These are phyloP conservation scores for Syngnathus floridae DNA, from an alignment of 2,113 vertebrate genomes.

Conservation along the genomic window DNA sequence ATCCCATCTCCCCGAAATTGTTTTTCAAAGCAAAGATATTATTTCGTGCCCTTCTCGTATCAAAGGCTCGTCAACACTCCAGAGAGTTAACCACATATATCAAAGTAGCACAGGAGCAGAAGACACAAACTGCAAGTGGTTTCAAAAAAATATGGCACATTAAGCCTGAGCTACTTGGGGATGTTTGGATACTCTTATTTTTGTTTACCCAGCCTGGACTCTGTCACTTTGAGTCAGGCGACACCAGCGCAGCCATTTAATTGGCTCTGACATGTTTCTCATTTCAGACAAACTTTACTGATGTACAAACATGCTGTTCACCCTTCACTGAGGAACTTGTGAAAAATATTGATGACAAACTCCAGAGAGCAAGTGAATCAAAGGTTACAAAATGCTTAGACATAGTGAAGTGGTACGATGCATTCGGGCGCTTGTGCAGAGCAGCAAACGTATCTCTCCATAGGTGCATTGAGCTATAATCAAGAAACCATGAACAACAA, in stretches of 20 bases:
- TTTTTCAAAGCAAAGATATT: constrained; percentile 76
- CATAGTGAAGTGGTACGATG: constrained; percentile 37
- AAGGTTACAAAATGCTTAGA: constrained; percentile 71
- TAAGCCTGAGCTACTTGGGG: constrained; percentile 65
- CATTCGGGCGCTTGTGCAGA: constrained; percentile 19
- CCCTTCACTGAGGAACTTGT: constrained; percentile 63
- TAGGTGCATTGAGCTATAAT: constrained; percentile 25
- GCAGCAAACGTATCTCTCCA: constrained; percentile 2
- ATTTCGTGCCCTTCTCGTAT: constrained; percentile 70
- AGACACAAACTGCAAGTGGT: constrained; percentile 42
- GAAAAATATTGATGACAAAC: constrained; percentile 59
- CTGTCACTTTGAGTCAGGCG: constrained; percentile 66
- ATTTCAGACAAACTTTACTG: constrained; percentile 64
- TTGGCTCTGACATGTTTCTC: constrained; percentile 67
- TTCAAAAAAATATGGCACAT: constrained; percentile 33
- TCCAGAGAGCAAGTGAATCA: constrained; percentile 65
- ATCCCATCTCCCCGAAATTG: constrained; percentile 70
- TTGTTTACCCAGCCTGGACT: constrained; percentile 63
- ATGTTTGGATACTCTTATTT: constrained; percentile 67
- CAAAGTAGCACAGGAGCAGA: constrained; percentile 68
- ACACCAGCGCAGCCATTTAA: constrained; percentile 56
- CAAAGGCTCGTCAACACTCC: constrained; percentile 65
- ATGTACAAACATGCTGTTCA: constrained; percentile 65
- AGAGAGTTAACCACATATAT: constrained; percentile 65
- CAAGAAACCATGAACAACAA: not conserved